phyloP scores from a whole-genome alignment of 1,140 invertebrate genomes.

The Bombus haemorrhoidalis region DNA sequence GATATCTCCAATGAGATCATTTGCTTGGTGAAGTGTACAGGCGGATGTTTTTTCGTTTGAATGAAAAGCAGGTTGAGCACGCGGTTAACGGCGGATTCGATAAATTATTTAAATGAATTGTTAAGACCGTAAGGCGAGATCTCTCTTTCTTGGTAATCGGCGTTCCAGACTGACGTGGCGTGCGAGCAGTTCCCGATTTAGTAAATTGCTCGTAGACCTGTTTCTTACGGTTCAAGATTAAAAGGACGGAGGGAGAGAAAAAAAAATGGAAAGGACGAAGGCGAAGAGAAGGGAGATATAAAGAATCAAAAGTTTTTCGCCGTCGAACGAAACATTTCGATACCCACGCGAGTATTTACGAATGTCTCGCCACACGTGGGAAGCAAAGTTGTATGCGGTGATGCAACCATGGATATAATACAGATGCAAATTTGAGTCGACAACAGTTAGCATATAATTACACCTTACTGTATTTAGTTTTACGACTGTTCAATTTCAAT shows the following conservation, averaged over 20 bases:
- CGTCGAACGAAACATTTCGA: conserved; percentile 14
- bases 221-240: background rate
- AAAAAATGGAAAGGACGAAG: background rate
- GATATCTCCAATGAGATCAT: conserved; percentile 49
- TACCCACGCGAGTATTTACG: conserved; percentile 39
- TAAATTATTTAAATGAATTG: conserved; percentile 48
- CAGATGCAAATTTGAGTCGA: conserved; percentile 42
- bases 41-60: conserved; percentile 1
- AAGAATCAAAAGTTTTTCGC: conserved; percentile 18
- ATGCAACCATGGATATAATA: conserved; percentile 58
- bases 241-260: background rate
- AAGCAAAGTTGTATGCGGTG: conserved; percentile 46
- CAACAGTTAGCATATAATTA: conserved; percentile 36
- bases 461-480: conserved; percentile 31
- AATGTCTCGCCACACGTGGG: conserved; percentile 49
- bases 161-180: background rate
- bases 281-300: background rate
- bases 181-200: background rate
- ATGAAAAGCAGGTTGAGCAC: conserved; percentile 31
- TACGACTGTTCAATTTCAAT: background rate
- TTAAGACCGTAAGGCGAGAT: background rate
- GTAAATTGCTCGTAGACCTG: background rate
- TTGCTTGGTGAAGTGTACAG: background rate
- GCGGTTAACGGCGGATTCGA: conserved; percentile 5
- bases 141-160: background rate